These are phyloP conservation scores for Protodeltote pygarga DNA, from an alignment of 2,888 invertebrate genomes.

Conservation along the genomic window DNA sequence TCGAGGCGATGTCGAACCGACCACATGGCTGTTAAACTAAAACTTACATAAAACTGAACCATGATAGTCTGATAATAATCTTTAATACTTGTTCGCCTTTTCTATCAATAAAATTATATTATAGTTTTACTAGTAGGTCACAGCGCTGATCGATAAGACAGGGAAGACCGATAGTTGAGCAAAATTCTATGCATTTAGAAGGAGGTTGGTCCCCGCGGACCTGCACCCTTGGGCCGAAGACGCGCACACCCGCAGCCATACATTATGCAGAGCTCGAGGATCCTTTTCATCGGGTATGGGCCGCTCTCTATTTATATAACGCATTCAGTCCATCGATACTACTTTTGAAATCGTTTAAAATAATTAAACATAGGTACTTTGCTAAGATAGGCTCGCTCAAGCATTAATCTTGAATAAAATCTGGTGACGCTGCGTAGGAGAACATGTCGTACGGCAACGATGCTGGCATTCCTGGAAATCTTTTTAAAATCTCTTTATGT, in stretches of 20 bases:
- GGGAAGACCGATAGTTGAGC: not conserved
- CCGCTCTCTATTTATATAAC: too few species aligned
- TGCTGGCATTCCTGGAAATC: too few species aligned
- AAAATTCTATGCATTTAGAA: constrained; percentile 31
- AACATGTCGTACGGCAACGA: too few species aligned
- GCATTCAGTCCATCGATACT: too few species aligned
- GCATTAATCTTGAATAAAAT: too few species aligned
- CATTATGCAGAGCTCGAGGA: constrained; percentile 4
- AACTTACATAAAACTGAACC: constrained; percentile 4
- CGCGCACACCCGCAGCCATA: too few species aligned
- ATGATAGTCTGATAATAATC: constrained; percentile 3
- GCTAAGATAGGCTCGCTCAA: too few species aligned
- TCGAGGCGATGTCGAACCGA: not conserved
- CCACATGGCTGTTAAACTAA: constrained; percentile 1
- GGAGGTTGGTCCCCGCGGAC: constrained; percentile 9
- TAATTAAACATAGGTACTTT: too few species aligned
- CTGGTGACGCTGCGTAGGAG: too few species aligned
- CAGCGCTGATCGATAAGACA: not conserved
- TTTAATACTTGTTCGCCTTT: not conserved
- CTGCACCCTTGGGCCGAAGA: too few species aligned
- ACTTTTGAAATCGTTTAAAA: too few species aligned
- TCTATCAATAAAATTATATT: constrained; percentile 11
- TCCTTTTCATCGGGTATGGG: not conserved
- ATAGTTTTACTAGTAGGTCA: not conserved
- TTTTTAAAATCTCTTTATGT: too few species aligned